Evolutionary conservation across 2,113 vertebrate genomes (phyloP).

Genomic region (Podiceps cristatus): DNA sequence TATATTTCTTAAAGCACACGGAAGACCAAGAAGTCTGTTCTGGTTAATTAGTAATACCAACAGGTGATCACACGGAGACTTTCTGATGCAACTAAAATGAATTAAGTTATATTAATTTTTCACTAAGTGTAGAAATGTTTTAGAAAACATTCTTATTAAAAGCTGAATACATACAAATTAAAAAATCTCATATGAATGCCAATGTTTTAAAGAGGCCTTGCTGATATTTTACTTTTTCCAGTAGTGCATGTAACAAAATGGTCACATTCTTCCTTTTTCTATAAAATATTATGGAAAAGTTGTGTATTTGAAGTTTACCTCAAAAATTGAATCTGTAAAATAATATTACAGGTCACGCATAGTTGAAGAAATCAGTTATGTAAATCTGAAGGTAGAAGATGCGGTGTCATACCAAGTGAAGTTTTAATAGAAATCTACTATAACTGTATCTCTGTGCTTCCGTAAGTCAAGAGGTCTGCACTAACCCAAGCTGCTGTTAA

Average conservation of each 20-base stretch:
- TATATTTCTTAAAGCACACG: background rate
- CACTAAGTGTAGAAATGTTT: background rate
- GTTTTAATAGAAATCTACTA: background rate
- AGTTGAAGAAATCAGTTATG: background rate
- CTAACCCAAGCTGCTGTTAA: background rate
- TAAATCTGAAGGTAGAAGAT: background rate
- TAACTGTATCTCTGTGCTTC: background rate
- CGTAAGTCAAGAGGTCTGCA: background rate
- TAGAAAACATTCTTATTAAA: background rate
- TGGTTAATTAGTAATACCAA: background rate
- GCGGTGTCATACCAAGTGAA: background rate
- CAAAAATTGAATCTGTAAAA: background rate
- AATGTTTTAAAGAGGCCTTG: background rate
- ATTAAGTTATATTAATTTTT: background rate
- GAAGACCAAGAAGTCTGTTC: background rate
- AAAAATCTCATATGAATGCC: background rate
- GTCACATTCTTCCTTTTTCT: background rate
- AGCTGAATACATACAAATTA: background rate
- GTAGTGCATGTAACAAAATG: background rate
- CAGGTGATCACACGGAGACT: background rate
- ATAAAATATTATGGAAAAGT: background rate
- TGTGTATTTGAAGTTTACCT: background rate
- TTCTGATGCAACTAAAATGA: background rate
- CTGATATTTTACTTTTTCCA: background rate
- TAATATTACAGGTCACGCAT: background rate